Conservation (phyloP, 2,113 vertebrate genomes). For the Microcebus ravelobensis region DNA sequence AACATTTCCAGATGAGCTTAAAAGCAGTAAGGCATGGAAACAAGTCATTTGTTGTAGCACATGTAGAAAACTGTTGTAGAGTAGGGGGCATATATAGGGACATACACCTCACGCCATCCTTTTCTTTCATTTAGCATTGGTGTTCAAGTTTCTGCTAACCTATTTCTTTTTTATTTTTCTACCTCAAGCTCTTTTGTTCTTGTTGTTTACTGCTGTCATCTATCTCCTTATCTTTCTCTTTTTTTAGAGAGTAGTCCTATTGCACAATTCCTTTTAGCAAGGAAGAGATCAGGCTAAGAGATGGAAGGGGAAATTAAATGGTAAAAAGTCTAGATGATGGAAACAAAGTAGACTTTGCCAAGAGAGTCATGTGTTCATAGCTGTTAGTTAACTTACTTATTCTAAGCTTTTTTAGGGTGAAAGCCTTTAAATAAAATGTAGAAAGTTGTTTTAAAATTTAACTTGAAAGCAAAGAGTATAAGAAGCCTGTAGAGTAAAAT, state of each 20-base stretch:
- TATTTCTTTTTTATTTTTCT: constrained; percentile 60
- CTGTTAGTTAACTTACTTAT: neutral
- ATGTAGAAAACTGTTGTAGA: neutral
- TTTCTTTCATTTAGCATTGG: constrained; percentile 58
- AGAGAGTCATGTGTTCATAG: neutral
- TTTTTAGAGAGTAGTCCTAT: constrained; percentile 92
- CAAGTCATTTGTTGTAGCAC: neutral
- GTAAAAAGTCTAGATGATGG: constrained; percentile 80
- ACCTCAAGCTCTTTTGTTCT: constrained; percentile 59
- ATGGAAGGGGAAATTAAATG: constrained; percentile 90
- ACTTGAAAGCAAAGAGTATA: constrained; percentile 8
- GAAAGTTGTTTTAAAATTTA: neutral
- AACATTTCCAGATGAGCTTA: neutral
- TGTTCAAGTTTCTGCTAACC: constrained; percentile 65
- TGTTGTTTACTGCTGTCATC: constrained; percentile 78
- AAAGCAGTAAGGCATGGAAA: neutral
- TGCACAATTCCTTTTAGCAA: constrained; percentile 93
- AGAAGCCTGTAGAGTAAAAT: neutral
- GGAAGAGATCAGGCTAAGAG: constrained; percentile 91
- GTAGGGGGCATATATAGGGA: too few species aligned
- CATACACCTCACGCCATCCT: neutral
- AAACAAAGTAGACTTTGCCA: constrained; percentile 64
- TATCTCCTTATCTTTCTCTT: constrained; percentile 79
- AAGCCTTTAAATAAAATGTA: constrained; percentile 55
- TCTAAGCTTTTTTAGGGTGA: neutral